phyloP scores from a whole-genome alignment of 2,888 invertebrate species.

The Arge pagana region DNA sequence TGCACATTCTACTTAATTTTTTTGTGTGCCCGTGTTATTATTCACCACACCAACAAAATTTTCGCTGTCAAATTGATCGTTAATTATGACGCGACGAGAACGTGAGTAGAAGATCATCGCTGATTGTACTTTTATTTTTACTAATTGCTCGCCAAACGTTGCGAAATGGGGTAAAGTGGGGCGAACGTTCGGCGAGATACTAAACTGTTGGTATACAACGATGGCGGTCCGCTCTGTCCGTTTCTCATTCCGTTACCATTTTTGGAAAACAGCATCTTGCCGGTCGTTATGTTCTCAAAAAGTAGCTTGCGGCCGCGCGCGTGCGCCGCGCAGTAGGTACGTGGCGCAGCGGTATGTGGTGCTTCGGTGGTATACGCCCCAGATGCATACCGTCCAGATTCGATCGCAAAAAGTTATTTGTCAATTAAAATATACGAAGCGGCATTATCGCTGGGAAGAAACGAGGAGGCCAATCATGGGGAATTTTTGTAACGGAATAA shows the following conservation, averaged over 20 bases:
- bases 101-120: no score
- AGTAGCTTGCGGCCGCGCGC: constrained; percentile 2
- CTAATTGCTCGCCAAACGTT: no score
- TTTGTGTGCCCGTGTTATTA: no score
- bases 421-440: constrained; percentile 36
- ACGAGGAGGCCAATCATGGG: constrained; percentile 18
- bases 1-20: no score
- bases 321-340: neutral
- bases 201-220: neutral
- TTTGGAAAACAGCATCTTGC: constrained; percentile 40
- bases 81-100: no score
- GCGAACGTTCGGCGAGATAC: no score
- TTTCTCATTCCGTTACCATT: constrained; percentile 51
- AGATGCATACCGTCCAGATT: neutral
- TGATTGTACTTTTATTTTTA: no score
- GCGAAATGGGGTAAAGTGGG: no score
- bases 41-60: no score
- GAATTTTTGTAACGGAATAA: constrained; percentile 19
- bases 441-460: constrained; percentile 21
- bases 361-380: constrained; percentile 1
- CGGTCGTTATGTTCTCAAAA: constrained; percentile 21
- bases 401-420: constrained; percentile 43
- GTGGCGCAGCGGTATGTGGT: constrained; percentile 16
- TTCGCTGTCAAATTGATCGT: no score
- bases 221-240: constrained; percentile 39